phyloP scores from a whole-genome alignment of 2,797 vertebrate genomes.

The Protosalanx chinensis region DNA sequence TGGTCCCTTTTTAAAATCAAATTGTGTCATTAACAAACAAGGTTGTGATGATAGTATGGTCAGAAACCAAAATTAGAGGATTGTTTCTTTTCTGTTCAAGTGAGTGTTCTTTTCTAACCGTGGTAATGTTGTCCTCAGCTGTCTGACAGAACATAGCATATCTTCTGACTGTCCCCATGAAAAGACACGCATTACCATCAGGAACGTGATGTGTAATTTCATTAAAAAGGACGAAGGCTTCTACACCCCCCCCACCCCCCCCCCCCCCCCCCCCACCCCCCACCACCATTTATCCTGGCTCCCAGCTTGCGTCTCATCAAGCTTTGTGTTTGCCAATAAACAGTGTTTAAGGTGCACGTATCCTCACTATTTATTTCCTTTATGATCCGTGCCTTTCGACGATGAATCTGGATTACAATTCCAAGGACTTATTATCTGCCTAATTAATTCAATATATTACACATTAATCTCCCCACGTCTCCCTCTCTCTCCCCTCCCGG shows the following conservation, averaged over 20 bases:
- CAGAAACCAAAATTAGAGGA: neutral
- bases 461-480: conserved; percentile 71
- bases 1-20: neutral
- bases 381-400: conserved; percentile 60
- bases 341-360: conserved; percentile 63
- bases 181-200: conserved; percentile 75
- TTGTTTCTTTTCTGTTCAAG: neutral
- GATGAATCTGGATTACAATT: conserved; percentile 72
- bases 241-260: conserved; percentile 6
- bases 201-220: conserved; percentile 62
- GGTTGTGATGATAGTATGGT: neutral
- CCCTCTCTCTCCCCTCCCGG: conserved; percentile 25
- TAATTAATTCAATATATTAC: conserved; percentile 76
- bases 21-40: neutral
- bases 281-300: conserved; percentile 62
- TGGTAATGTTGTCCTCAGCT: conserved; percentile 63
- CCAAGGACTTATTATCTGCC: conserved; percentile 66
- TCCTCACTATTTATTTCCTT: conserved; percentile 74
- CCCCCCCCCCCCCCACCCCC: conserved; percentile 10
- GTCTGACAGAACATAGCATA: conserved; percentile 74
- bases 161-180: conserved; percentile 62
- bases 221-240: conserved; percentile 57
- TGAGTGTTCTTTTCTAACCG: conserved; percentile 25
- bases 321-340: conserved; percentile 69
- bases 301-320: conserved; percentile 41